phyloP scores from a whole-genome alignment of 1,140 invertebrate genomes.

The Aphelinus certus region DNA sequence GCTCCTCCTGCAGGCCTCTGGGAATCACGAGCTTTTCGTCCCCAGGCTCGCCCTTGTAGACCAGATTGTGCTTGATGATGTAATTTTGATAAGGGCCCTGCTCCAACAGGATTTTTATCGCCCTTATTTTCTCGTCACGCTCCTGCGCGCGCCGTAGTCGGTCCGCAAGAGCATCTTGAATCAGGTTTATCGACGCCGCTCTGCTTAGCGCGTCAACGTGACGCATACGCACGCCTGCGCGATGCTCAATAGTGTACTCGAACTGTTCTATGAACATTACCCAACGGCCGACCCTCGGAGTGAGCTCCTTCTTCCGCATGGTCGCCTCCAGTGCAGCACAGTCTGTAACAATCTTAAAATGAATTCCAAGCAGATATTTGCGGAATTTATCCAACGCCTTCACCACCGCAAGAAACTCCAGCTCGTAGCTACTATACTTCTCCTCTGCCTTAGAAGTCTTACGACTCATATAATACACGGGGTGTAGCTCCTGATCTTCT shows the following conservation, averaged over 20 bases:
- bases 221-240: constrained; percentile 42
- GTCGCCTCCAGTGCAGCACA: constrained; percentile 53
- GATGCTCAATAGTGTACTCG: constrained; percentile 47
- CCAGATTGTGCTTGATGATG: constrained; percentile 5
- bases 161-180: not conserved
- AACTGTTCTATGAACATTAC: constrained; percentile 49
- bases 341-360: constrained; percentile 55
- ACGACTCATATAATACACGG: constrained; percentile 38
- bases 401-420: constrained; percentile 46
- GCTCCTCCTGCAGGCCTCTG: not conserved
- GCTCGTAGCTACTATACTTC: constrained; percentile 48
- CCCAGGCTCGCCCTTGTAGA: constrained; percentile 22
- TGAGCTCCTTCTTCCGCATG: constrained; percentile 48
- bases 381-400: constrained; percentile 57
- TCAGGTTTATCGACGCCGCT: constrained; percentile 30
- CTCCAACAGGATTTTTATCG: constrained; percentile 12
- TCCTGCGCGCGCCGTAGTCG: constrained; percentile 26
- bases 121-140: constrained; percentile 24
- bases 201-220: constrained; percentile 53
- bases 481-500: constrained; percentile 23
- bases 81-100: constrained; percentile 15
- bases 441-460: constrained; percentile 47
- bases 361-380: constrained; percentile 55
- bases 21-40: constrained; percentile 5
- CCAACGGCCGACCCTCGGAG: constrained; percentile 51